A percentile compares a stretch with the other conserved stretches of the same genome.
These are phyloP conservation scores for Heteropelma amictum DNA, from an alignment of 2,888 invertebrate species.

Conservation along the genomic window DNA sequence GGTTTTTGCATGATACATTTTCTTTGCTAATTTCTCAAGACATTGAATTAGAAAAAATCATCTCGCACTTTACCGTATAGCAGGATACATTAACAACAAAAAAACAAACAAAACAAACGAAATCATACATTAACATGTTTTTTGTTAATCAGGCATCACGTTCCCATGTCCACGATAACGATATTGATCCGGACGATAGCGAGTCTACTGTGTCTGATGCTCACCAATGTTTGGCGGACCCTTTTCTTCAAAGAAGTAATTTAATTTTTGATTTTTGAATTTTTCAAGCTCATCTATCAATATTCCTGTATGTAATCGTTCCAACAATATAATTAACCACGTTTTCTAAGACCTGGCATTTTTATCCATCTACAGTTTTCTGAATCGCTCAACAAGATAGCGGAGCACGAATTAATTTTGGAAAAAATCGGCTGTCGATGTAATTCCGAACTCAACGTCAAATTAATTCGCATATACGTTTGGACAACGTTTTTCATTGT, in stretches of 20 bases:
- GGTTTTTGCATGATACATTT: too few relatives aligned
- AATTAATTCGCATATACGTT: conserved; percentile 39
- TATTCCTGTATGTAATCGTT: too few relatives aligned
- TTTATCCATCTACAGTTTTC: conserved; percentile 16
- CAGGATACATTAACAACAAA: too few relatives aligned
- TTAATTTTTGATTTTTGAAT: neutral
- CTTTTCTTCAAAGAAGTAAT: conserved; percentile 37
- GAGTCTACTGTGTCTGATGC: conserved; percentile 24
- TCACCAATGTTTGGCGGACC: conserved; percentile 27
- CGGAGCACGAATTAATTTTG: conserved; percentile 36
- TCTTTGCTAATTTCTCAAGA: too few relatives aligned
- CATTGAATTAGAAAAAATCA: too few relatives aligned
- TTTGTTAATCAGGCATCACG: neutral
- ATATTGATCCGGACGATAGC: conserved; percentile 24
- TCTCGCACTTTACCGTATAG: too few relatives aligned
- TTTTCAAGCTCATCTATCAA: too few relatives aligned
- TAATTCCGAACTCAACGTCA: conserved; percentile 22
- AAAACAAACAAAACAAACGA: too few relatives aligned
- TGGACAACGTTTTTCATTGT: conserved; percentile 17
- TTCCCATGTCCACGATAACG: conserved; percentile 13
- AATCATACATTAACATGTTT: too few relatives aligned
- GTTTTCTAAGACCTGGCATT: too few relatives aligned
- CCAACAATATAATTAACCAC: too few relatives aligned
- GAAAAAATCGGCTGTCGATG: conserved; percentile 43
- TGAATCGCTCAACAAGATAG: conserved; percentile 36